phyloP scores from a whole-genome alignment of 1,140 invertebrate species.

The Drosophila sturtevanti region DNA sequence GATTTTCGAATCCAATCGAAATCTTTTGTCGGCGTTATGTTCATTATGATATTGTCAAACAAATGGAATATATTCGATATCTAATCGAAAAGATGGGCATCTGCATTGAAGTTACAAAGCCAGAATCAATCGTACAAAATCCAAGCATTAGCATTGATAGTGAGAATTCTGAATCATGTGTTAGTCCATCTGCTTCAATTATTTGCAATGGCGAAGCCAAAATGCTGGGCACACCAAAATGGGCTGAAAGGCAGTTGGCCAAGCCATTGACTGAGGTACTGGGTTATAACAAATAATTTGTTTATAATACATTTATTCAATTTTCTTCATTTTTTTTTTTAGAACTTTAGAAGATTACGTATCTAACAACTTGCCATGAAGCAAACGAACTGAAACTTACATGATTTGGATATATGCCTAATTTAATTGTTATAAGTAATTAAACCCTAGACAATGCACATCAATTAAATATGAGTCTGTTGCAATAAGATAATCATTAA shows the following conservation, averaged over 20 bases:
- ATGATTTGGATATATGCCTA: not conserved
- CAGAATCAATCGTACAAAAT: not conserved
- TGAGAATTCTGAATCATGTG: not conserved
- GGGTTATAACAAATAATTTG: not conserved
- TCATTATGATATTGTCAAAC: not conserved
- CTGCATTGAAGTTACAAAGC: not conserved
- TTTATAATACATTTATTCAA: not conserved
- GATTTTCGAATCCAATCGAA: not conserved
- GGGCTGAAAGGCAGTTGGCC: slow-evolving; percentile 12
- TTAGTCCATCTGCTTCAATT: not conserved
- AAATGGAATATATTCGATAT: not conserved
- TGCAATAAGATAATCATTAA: no score
- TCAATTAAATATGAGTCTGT: not conserved
- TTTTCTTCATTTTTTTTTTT: not conserved
- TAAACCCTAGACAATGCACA: not conserved
- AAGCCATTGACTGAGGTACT: not conserved
- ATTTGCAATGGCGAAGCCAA: not conserved
- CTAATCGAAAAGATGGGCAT: not conserved
- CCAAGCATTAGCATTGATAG: slow-evolving; percentile 5
- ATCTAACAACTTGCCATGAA: not conserved
- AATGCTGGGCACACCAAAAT: slow-evolving; percentile 19
- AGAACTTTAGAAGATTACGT: not conserved
- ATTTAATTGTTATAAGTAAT: not conserved
- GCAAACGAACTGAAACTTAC: not conserved
- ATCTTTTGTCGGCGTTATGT: not conserved